Conservation (phyloP, 2,113 vertebrate genomes). For the Pteropus alecto region DNA sequence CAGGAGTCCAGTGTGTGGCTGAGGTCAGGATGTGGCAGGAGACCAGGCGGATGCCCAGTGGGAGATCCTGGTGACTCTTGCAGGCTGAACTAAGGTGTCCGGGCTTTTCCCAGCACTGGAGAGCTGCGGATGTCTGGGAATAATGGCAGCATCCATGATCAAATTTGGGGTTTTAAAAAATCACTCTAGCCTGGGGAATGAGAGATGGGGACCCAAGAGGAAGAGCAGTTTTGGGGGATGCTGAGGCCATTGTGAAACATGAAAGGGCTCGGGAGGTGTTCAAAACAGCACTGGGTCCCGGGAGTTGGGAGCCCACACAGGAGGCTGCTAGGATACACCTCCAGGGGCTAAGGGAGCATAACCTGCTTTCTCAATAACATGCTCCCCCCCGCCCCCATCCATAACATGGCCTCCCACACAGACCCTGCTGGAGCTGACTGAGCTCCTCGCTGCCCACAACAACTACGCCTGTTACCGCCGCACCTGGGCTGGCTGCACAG, state of each 20-base stretch:
- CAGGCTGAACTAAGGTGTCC: neutral
- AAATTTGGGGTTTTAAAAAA: neutral
- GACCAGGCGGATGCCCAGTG: neutral
- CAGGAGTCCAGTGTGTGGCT: neutral
- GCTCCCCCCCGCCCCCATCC: no score
- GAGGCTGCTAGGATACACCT: neutral
- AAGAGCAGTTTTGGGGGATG: neutral
- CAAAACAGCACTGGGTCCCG: neutral
- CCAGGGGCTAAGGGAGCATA: neutral
- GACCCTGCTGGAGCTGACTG: slow-evolving; percentile 91
- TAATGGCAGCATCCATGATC: neutral
- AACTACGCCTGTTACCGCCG: slow-evolving; percentile 91
- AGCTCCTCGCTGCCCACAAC: slow-evolving; percentile 90
- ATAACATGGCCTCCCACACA: slow-evolving; percentile 51
- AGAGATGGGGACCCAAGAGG: neutral
- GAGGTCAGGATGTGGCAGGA: neutral
- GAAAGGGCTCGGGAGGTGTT: neutral
- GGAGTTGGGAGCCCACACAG: neutral
- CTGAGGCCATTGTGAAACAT: neutral
- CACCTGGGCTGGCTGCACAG: slow-evolving; percentile 85
- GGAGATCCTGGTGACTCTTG: neutral
- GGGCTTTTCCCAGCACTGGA: neutral
- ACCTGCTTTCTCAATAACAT: neutral
- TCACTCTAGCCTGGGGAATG: neutral
- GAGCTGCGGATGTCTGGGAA: neutral